phyloP scores from a whole-genome alignment of 2,113 vertebrate species.

The Tympanuchus pallidicinctus region DNA sequence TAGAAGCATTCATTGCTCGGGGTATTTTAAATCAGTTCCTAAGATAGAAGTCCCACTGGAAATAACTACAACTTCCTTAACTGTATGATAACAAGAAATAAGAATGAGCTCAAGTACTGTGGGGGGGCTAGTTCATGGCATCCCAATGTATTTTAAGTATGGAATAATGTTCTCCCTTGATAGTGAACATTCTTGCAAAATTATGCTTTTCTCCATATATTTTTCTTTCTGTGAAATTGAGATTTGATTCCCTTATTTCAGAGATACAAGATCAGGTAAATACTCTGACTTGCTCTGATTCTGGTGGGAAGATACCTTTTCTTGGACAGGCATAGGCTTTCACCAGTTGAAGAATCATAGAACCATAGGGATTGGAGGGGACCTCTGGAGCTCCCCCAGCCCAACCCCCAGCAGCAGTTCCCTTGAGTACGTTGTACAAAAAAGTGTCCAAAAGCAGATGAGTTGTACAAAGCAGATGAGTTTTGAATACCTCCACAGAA shows the following conservation, averaged over 20 bases:
- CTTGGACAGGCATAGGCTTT: background rate
- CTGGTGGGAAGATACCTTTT: background rate
- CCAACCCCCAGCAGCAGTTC: background rate
- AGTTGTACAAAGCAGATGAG: background rate
- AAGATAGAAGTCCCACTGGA: background rate
- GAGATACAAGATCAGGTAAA: rapidly evolving
- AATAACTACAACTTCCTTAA: background rate
- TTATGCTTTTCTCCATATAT: rapidly evolving
- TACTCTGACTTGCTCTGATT: background rate
- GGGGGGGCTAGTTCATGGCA: rapidly evolving
- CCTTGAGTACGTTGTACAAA: background rate
- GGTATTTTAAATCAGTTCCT: background rate
- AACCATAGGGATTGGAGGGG: background rate
- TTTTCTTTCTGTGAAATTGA: background rate
- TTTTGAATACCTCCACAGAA: background rate
- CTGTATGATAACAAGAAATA: background rate
- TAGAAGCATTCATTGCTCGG: background rate
- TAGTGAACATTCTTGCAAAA: background rate
- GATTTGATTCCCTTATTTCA: background rate
- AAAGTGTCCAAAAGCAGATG: background rate
- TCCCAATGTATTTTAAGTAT: background rate
- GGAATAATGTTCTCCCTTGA: background rate
- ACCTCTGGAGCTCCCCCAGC: background rate
- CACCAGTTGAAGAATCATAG: background rate
- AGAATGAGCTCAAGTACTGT: background rate